These are phyloP conservation scores for Poecilia velifera DNA, from an alignment of 2,797 vertebrate genomes.

Conservation along the genomic window DNA sequence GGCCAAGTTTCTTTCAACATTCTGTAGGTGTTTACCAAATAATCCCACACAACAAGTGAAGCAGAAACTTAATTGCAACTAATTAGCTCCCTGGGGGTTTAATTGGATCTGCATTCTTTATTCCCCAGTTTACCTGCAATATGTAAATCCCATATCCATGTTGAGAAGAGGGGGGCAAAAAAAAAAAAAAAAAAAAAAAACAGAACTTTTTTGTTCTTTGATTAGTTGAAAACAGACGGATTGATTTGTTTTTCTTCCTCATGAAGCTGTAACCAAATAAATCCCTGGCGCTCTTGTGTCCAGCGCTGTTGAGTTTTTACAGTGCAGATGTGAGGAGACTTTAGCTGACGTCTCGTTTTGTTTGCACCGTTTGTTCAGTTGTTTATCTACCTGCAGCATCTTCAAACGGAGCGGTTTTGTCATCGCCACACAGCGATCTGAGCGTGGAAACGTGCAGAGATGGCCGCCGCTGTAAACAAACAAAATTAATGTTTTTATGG, in stretches of 20 bases:
- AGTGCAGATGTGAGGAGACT: background rate
- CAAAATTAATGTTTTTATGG: background rate
- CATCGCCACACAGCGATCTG: background rate
- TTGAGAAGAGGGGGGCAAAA: constrained; percentile 43
- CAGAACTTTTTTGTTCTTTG: too few relatives aligned
- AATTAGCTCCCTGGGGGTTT: constrained; percentile 87
- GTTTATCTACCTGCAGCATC: constrained; percentile 27
- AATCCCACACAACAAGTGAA: constrained; percentile 86
- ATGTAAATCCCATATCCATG: constrained; percentile 81
- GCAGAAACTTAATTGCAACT: constrained; percentile 88
- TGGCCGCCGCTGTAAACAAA: background rate
- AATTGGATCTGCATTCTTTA: constrained; percentile 85
- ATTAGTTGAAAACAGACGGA: too few relatives aligned
- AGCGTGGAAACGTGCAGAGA: constrained; percentile 3
- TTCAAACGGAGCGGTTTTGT: constrained; percentile 21
- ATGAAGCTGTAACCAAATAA: background rate
- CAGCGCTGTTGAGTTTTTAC: background rate
- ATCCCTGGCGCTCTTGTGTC: background rate
- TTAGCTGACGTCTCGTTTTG: background rate
- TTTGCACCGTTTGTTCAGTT: background rate
- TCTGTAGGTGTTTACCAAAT: constrained; percentile 86
- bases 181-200: background rate
- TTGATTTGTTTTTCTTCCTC: too few relatives aligned
- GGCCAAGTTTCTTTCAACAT: constrained; percentile 81
- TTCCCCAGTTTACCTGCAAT: constrained; percentile 86